Evolutionary conservation across 2,888 invertebrate genomes (phyloP).

Genomic region (Molorchus minor): DNA sequence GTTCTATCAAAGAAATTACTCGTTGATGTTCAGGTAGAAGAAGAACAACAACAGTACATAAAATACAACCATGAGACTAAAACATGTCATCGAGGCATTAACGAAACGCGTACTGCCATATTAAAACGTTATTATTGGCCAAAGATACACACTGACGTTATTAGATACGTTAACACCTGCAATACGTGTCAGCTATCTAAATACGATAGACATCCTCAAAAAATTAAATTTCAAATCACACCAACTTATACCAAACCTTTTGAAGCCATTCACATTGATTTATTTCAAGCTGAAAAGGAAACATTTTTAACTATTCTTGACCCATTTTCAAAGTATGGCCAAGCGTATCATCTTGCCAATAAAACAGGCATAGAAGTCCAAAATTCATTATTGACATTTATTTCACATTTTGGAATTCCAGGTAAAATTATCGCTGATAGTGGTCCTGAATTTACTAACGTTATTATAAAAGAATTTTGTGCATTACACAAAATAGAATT

Average conservation of each 20-base stretch:
- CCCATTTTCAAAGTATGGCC: conserved; percentile 3
- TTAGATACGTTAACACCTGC: too few relatives aligned
- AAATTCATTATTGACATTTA: not conserved
- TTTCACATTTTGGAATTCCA: conserved; percentile 7
- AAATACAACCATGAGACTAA: too few relatives aligned
- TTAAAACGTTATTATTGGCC: too few relatives aligned
- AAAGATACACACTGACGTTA: too few relatives aligned
- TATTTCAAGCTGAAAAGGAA: conserved; percentile 7
- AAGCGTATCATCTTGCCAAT: not conserved
- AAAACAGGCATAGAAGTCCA: not conserved
- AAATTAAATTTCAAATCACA: conserved; percentile 4
- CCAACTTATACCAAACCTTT: conserved; percentile 1
- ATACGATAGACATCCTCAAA: too few relatives aligned
- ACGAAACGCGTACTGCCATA: too few relatives aligned
- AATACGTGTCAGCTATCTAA: too few relatives aligned
- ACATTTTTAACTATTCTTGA: conserved; percentile 11
- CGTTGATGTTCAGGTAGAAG: too few relatives aligned
- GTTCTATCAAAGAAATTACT: too few relatives aligned
- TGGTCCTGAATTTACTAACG: conserved; percentile 13
- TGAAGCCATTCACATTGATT: conserved; percentile 10
- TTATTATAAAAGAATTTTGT: conserved; percentile 3
- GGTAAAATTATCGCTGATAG: conserved; percentile 10
- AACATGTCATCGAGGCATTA: too few relatives aligned
- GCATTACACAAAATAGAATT: conserved; percentile 11
- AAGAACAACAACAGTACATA: too few relatives aligned